Conservation (phyloP, 1,140 invertebrate genomes). For the Aphaenogaster rudis region DNA sequence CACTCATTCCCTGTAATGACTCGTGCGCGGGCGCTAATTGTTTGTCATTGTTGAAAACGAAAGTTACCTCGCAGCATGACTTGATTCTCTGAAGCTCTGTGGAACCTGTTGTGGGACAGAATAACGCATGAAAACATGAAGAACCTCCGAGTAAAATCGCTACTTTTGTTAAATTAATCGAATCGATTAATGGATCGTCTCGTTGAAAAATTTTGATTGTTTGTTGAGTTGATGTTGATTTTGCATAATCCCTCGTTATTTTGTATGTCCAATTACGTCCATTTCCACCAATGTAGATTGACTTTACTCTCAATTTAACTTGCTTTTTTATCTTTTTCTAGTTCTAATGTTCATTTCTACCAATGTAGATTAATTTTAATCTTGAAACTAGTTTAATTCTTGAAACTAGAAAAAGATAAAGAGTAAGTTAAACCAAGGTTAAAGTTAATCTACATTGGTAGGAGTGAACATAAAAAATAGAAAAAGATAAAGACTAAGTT, state of each 20-base stretch:
- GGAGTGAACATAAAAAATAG: too few species aligned
- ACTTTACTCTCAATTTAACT: too few species aligned
- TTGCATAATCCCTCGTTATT: background rate
- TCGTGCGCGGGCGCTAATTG: background rate
- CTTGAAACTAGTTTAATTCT: too few species aligned
- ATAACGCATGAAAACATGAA: background rate
- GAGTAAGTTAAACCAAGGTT: too few species aligned
- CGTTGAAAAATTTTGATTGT: background rate
- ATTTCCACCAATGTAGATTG: too few species aligned
- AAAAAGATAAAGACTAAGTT: too few species aligned
- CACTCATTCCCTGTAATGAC: conserved; percentile 11
- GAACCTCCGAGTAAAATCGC: background rate
- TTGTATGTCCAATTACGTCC: background rate
- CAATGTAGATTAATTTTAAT: too few species aligned
- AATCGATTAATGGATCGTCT: background rate
- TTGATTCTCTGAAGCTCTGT: background rate
- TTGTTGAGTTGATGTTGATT: background rate
- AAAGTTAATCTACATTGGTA: too few species aligned
- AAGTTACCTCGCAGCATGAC: conserved; percentile 28
- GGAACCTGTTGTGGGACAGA: background rate
- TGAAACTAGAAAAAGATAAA: too few species aligned
- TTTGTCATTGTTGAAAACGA: conserved; percentile 2
- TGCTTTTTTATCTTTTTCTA: too few species aligned
- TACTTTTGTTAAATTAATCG: background rate
- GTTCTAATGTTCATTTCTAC: too few species aligned